Evolutionary conservation across 2,113 vertebrate genomes (phyloP).

Genomic region (Thryonomys swinderianus): DNA sequence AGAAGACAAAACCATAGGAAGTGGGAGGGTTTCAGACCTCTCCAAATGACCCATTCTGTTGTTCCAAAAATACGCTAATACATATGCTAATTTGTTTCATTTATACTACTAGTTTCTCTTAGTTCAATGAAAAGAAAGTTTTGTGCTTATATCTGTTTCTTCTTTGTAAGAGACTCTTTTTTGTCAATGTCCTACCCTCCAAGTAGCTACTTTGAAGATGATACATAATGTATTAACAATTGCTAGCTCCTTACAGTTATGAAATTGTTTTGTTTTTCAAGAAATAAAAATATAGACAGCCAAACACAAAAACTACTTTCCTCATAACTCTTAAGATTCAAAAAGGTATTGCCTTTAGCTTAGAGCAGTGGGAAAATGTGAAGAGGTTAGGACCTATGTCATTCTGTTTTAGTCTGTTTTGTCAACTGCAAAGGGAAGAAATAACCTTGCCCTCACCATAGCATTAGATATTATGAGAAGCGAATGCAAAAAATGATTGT

Average conservation of each 20-base stretch:
- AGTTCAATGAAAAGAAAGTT: not conserved
- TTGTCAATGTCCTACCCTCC: not conserved
- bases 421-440: not conserved
- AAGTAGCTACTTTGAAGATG: not conserved
- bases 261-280: not conserved
- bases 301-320: constrained; percentile 6
- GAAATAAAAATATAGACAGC: not conserved
- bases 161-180: not conserved
- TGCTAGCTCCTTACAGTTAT: not conserved
- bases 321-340: not conserved
- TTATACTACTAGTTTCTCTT: not conserved
- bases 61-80: not conserved
- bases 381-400: not conserved
- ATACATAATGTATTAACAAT: not conserved
- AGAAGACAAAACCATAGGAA: not conserved
- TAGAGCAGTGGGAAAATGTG: not conserved
- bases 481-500: not conserved
- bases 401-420: not conserved
- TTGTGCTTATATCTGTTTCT: not conserved
- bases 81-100: not conserved
- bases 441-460: not conserved
- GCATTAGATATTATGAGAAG: not conserved
- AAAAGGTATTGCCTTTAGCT: not conserved
- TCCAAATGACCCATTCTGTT: not conserved
- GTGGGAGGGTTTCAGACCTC: not conserved